Percentiles rank a stretch among this genome's conserved stretches.
Evolutionary conservation across 1,140 invertebrate species (phyloP).

Genomic region (Tetranychus cinnabarinus): DNA sequence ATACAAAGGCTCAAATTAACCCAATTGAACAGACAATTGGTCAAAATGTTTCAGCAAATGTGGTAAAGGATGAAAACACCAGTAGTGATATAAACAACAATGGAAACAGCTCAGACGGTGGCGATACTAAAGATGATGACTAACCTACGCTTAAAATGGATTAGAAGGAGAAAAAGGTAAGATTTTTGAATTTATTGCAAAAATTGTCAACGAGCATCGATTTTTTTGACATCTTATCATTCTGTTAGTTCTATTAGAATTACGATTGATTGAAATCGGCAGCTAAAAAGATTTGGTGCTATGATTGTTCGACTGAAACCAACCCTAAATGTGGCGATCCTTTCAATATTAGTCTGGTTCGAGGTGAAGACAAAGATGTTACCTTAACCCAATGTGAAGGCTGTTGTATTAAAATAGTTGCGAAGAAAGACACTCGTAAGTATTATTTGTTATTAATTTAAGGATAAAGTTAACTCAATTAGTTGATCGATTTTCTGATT

Average conservation of each 20-base stretch:
- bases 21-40: too few species aligned
- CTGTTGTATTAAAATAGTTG: constrained; percentile 82
- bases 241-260: background rate
- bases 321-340: constrained; percentile 68
- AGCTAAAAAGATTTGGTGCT: constrained; percentile 30
- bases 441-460: background rate
- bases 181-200: too few species aligned
- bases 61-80: too few species aligned
- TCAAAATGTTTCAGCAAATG: too few species aligned
- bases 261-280: background rate
- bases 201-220: background rate
- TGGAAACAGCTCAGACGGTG: too few species aligned
- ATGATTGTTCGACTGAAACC: constrained; percentile 73
- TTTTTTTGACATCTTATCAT: background rate
- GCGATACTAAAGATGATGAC: too few species aligned
- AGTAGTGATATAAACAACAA: too few species aligned
- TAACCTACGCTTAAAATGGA: too few species aligned
- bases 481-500: background rate
- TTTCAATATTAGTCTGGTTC: constrained; percentile 56
- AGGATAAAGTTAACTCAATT: background rate
- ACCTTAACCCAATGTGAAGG: constrained; percentile 63
- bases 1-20: too few species aligned
- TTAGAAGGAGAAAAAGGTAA: too few species aligned
- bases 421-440: constrained; percentile 64
- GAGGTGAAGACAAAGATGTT: constrained; percentile 49